Percentiles rank a stretch among this genome's conserved stretches.
These are phyloP conservation scores for Charadrius vociferus DNA, from an alignment of 2,113 vertebrate genomes.

Conservation along the genomic window DNA sequence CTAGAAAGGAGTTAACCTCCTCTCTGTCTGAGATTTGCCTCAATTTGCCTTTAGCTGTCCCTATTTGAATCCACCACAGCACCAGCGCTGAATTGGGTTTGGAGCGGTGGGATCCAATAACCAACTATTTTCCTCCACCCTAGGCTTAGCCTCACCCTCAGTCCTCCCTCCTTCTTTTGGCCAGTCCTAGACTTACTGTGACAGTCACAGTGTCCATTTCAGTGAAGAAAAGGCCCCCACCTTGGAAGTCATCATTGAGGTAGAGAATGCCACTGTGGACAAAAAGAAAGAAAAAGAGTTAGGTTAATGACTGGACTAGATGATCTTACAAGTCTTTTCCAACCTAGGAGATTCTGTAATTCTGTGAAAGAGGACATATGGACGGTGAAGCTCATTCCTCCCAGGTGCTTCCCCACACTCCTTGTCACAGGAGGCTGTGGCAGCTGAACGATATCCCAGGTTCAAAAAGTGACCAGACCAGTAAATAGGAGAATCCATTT, in stretches of 20 bases:
- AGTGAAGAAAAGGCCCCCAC: conserved; percentile 92
- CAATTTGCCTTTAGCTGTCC: conserved; percentile 68
- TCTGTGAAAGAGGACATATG: not conserved
- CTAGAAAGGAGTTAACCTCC: conserved; percentile 8
- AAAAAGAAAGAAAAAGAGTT: not conserved
- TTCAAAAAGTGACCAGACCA: not conserved
- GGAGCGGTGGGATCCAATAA: not conserved
- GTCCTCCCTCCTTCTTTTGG: not conserved
- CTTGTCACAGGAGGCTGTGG: not conserved
- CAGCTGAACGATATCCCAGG: not conserved
- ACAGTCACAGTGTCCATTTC: conserved; percentile 87
- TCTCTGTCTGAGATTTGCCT: conserved; percentile 49
- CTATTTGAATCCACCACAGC: conserved; percentile 60
- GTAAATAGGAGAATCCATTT: not conserved
- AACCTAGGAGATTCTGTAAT: too few relatives aligned
- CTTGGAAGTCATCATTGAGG: conserved; percentile 92
- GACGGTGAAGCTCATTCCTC: not conserved
- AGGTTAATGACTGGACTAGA: too few relatives aligned
- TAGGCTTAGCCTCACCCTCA: not conserved
- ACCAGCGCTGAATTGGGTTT: not conserved
- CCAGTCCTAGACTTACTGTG: conserved; percentile 75
- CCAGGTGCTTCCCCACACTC: not conserved
- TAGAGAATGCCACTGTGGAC: conserved; percentile 89
- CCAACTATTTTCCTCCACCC: not conserved
- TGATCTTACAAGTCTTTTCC: too few relatives aligned